Conservation (phyloP, 1,140 invertebrate genomes). For the Galleria mellonella region DNA sequence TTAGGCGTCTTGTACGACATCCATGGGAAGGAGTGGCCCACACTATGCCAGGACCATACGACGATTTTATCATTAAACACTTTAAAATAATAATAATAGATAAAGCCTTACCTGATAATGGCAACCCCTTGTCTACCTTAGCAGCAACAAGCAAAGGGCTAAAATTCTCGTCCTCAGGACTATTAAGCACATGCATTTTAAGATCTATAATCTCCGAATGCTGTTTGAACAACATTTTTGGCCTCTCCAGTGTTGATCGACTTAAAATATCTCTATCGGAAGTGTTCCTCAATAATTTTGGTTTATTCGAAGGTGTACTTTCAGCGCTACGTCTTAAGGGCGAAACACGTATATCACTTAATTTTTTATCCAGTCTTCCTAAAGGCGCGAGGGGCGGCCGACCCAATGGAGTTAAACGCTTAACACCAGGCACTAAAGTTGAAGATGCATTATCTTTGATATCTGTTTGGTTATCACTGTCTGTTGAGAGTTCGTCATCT, state of each 20-base stretch:
- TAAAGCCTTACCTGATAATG: conserved; percentile 50
- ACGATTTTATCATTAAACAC: too few relatives aligned
- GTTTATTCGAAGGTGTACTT: conserved; percentile 33
- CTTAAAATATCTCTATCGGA: conserved; percentile 45
- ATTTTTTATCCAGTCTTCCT: conserved; percentile 51
- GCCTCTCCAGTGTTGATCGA: conserved; percentile 37
- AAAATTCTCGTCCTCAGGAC: conserved; percentile 56
- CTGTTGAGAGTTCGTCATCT: conserved; percentile 61
- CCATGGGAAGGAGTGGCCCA: too few relatives aligned
- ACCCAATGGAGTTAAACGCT: conserved; percentile 41
- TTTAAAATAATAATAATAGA: too few relatives aligned
- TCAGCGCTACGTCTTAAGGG: conserved; percentile 47
- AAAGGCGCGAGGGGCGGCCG: conserved; percentile 47
- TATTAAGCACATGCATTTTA: conserved; percentile 60
- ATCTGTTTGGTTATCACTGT: conserved; percentile 60
- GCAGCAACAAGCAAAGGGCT: conserved; percentile 37
- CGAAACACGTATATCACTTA: conserved; percentile 47
- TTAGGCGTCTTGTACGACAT: too few relatives aligned
- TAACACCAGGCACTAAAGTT: conserved; percentile 19
- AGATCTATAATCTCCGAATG: conserved; percentile 76
- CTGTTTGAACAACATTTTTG: conserved; percentile 56
- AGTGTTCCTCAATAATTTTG: conserved; percentile 30
- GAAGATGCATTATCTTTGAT: conserved; percentile 34
- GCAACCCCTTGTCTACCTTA: conserved; percentile 51
- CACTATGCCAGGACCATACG: too few relatives aligned